phyloP scores from a whole-genome alignment of 2,113 vertebrate species.

The Chiloscyllium plagiosum region DNA sequence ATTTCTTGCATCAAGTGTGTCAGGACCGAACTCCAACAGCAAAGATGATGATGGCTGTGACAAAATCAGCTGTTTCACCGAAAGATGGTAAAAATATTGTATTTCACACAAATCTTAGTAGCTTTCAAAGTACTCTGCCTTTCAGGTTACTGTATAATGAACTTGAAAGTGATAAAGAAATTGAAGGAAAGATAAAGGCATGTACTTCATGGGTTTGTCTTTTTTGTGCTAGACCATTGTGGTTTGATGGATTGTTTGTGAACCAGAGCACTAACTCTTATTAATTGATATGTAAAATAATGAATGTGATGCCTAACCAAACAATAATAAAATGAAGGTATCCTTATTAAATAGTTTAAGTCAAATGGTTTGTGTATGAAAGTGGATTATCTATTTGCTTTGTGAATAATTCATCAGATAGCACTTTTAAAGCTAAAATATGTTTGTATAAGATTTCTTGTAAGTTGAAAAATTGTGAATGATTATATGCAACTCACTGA shows the following conservation, averaged over 20 bases:
- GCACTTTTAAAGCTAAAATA: background rate
- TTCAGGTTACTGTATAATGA: background rate
- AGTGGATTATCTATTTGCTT: background rate
- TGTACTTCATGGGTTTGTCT: background rate
- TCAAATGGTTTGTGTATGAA: background rate
- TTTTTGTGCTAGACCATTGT: background rate
- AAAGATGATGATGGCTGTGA: constrained; percentile 70
- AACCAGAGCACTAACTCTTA: background rate
- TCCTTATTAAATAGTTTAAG: background rate
- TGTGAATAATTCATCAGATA: background rate
- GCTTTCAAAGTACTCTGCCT: background rate
- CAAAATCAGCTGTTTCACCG: constrained; percentile 73
- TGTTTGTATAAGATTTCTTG: background rate
- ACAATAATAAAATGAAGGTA: background rate
- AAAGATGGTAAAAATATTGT: constrained; percentile 67
- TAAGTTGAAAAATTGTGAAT: background rate
- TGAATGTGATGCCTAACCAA: background rate
- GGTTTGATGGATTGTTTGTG: background rate
- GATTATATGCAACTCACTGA: background rate
- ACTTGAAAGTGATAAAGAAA: background rate
- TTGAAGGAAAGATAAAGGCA: background rate
- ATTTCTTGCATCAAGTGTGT: constrained; percentile 97
- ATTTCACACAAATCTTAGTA: background rate
- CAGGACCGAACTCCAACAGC: constrained; percentile 83
- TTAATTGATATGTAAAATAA: background rate